Percentiles rank a stretch among this genome's conserved stretches.
Conservation (phyloP, 2,797 vertebrate genomes). For the Borostomias antarcticus region DNA sequence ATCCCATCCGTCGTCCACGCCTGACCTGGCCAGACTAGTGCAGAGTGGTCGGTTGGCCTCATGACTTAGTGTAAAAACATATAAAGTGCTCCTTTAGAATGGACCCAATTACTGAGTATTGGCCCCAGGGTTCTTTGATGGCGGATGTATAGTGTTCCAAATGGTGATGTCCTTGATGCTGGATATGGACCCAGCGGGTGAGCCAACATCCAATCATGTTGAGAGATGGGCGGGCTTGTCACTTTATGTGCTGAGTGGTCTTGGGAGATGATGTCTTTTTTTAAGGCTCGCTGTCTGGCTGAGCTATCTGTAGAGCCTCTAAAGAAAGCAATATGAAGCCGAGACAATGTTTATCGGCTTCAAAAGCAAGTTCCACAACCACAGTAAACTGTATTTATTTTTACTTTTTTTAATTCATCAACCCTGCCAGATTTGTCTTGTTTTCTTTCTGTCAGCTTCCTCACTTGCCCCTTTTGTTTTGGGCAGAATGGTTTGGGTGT, state of each 20-base stretch:
- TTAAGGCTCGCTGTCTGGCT: neutral
- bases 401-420: no score
- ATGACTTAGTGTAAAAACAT: slow-evolving; percentile 48
- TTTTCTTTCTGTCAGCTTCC: slow-evolving; percentile 68
- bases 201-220: slow-evolving; percentile 72
- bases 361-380: no score
- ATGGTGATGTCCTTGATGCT: slow-evolving; percentile 64
- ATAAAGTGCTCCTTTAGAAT: slow-evolving; percentile 50
- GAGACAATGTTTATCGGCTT: no score
- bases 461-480: slow-evolving; percentile 61
- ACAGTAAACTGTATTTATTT: no score
- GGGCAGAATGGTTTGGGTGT: slow-evolving; percentile 72
- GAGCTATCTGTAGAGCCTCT: no score
- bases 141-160: slow-evolving; percentile 61
- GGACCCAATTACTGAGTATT: slow-evolving; percentile 67
- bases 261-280: slow-evolving; percentile 54
- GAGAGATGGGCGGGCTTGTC: slow-evolving; percentile 62
- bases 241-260: slow-evolving; percentile 64
- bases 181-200: slow-evolving; percentile 63
- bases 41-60: slow-evolving; percentile 25
- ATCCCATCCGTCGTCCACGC: neutral
- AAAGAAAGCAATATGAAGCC: neutral
- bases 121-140: slow-evolving; percentile 64
- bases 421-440: slow-evolving; percentile 66
- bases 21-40: no score